phyloP scores from a whole-genome alignment of 2,113 vertebrate genomes.

The Proterorhinus semilunaris region DNA sequence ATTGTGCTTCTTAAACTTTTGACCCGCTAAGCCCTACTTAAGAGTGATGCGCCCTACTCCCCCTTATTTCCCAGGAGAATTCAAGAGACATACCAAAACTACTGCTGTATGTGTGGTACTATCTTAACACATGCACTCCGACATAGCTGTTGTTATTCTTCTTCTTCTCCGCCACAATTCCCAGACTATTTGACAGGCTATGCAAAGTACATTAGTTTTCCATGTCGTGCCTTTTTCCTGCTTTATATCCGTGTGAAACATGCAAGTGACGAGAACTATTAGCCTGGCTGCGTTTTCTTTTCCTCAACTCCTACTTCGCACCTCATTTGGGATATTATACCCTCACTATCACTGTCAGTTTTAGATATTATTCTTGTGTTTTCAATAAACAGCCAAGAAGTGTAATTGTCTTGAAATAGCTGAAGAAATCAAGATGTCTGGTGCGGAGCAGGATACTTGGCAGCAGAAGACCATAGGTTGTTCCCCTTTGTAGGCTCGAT shows the following conservation, averaged over 20 bases:
- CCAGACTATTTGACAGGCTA: constrained; percentile 6
- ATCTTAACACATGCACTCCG: constrained; percentile 43
- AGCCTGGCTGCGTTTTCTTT: constrained; percentile 11
- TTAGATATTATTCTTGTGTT: constrained; percentile 22
- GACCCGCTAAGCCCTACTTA: constrained; percentile 69
- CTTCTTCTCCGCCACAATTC: constrained; percentile 23
- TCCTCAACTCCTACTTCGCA: constrained; percentile 37
- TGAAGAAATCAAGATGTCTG: background rate
- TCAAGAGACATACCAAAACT: constrained; percentile 50
- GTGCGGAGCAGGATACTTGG: constrained; percentile 9
- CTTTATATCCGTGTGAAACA: constrained; percentile 23
- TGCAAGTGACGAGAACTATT: constrained; percentile 38
- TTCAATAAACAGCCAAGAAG: constrained; percentile 10
- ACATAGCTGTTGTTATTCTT: constrained; percentile 27
- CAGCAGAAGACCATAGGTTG: constrained; percentile 16
- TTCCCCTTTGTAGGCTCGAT: constrained; percentile 22
- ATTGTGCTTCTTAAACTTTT: constrained; percentile 76
- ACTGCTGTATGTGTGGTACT: constrained; percentile 32
- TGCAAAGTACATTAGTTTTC: constrained; percentile 23
- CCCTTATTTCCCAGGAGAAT: constrained; percentile 67
- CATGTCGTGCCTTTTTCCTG: background rate
- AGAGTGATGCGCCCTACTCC: constrained; percentile 50
- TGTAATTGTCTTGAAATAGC: constrained; percentile 7
- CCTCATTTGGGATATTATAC: constrained; percentile 34
- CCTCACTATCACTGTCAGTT: constrained; percentile 34